These are phyloP conservation scores for Philotrypesis tridentata DNA, from an alignment of 1,140 invertebrate species.

Conservation along the genomic window DNA sequence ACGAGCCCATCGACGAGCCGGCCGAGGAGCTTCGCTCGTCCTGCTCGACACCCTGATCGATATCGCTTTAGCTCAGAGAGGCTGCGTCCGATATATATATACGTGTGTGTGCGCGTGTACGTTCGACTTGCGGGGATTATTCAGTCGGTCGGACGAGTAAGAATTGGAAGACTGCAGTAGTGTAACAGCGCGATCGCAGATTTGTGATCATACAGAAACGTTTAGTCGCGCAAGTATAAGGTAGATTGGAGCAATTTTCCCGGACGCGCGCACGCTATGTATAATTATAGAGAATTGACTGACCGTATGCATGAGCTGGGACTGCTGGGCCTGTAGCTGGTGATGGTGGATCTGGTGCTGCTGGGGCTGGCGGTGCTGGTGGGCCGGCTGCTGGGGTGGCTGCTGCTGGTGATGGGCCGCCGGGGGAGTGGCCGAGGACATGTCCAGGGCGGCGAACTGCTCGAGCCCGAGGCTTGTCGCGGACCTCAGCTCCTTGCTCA, in stretches of 20 bases:
- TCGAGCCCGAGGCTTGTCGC: slow-evolving; percentile 30
- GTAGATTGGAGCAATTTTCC: no score
- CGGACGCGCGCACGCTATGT: no score
- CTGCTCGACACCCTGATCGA: slow-evolving; percentile 46
- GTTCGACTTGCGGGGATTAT: no score
- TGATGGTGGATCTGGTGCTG: slow-evolving; percentile 14
- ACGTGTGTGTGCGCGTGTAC: no score
- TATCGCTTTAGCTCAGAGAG: no score
- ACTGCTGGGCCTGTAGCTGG: slow-evolving; percentile 14
- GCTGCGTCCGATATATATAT: no score
- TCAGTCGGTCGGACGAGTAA: background rate
- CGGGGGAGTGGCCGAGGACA: slow-evolving; percentile 56
- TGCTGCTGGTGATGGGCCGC: slow-evolving; percentile 56
- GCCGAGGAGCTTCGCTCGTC: slow-evolving; percentile 69
- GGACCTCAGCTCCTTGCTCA: slow-evolving; percentile 65
- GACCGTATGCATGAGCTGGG: slow-evolving; percentile 7
- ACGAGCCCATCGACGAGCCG: slow-evolving; percentile 70
- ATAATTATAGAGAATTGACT: no score
- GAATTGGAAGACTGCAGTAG: no score
- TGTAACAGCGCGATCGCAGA: no score
- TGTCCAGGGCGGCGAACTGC: slow-evolving; percentile 54
- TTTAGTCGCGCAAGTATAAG: no score
- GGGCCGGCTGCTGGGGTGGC: slow-evolving; percentile 36
- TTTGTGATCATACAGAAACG: no score
- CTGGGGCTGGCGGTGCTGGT: background rate